Conservation (phyloP, 2,888 invertebrate species). For the Oxystoma pomonae region DNA sequence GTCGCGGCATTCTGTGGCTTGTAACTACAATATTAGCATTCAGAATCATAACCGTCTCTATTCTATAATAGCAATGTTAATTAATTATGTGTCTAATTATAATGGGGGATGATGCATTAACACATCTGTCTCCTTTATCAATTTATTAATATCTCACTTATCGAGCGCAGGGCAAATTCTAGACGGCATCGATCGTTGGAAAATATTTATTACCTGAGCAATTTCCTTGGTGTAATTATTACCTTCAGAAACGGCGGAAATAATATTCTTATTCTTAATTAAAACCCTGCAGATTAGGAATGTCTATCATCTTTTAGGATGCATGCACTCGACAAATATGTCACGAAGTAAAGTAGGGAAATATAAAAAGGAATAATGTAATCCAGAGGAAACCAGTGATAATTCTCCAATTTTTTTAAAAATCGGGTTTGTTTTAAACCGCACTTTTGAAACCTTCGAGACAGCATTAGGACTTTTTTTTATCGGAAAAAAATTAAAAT, state of each 20-base stretch:
- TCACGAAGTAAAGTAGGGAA: too few species aligned
- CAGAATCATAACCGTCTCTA: conserved; percentile 43
- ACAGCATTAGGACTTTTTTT: too few species aligned
- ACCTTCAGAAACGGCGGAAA: background rate
- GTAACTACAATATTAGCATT: conserved; percentile 43
- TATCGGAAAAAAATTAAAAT: too few species aligned
- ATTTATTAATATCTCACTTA: conserved; percentile 26
- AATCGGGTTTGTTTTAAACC: too few species aligned
- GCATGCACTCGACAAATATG: too few species aligned
- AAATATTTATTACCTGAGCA: background rate
- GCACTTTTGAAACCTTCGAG: too few species aligned
- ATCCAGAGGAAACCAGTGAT: too few species aligned
- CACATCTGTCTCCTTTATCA: conserved; percentile 36
- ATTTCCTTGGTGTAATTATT: background rate
- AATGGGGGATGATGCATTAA: conserved; percentile 40
- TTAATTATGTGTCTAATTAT: conserved; percentile 44
- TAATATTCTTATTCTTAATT: too few species aligned
- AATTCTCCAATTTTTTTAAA: too few species aligned
- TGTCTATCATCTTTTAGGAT: too few species aligned
- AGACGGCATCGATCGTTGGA: background rate
- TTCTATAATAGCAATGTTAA: conserved; percentile 47
- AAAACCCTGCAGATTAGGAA: too few species aligned
- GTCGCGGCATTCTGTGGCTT: conserved; percentile 35
- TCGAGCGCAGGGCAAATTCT: background rate
- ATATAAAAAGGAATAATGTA: too few species aligned